These are phyloP conservation scores for Troides aeacus DNA, from an alignment of 2,888 invertebrate genomes.

Conservation along the genomic window DNA sequence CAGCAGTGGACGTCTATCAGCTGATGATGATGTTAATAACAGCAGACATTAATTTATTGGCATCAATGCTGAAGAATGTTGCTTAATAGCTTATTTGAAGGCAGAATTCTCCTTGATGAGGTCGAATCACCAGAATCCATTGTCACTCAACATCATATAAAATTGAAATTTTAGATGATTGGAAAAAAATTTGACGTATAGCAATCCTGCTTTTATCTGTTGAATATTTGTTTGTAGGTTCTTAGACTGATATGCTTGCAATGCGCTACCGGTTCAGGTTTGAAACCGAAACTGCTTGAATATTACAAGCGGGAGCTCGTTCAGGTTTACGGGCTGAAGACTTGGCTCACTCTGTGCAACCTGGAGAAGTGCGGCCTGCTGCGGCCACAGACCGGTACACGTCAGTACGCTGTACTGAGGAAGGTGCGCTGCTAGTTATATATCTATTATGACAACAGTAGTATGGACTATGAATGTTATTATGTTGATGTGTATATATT, in stretches of 20 bases:
- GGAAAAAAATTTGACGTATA: neutral
- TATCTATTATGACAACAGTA: too few relatives aligned
- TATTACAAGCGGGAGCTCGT: slow-evolving; percentile 81
- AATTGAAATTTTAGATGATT: neutral
- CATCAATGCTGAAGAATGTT: too few relatives aligned
- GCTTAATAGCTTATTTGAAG: too few relatives aligned
- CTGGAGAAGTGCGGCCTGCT: slow-evolving; percentile 93
- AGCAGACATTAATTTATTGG: too few relatives aligned
- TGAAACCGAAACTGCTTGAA: slow-evolving; percentile 92
- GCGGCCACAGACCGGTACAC: slow-evolving; percentile 84
- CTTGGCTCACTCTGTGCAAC: slow-evolving; percentile 89
- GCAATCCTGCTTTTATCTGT: neutral
- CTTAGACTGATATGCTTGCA: slow-evolving; percentile 95
- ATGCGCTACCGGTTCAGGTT: slow-evolving; percentile 93
- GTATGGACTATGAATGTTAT: too few relatives aligned
- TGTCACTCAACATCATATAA: too few relatives aligned
- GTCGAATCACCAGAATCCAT: too few relatives aligned
- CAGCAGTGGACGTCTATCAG: too few relatives aligned
- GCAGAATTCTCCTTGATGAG: too few relatives aligned
- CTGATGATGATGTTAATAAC: too few relatives aligned
- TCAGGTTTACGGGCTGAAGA: slow-evolving; percentile 92
- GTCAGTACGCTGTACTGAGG: slow-evolving; percentile 87
- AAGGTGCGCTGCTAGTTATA: slow-evolving; percentile 75
- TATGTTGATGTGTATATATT: too few relatives aligned
- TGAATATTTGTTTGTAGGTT: slow-evolving; percentile 71